Percentiles rank a stretch among this genome's conserved stretches.
Conservation (phyloP, 2,888 invertebrate species). For the Platerodrilus igneus region DNA sequence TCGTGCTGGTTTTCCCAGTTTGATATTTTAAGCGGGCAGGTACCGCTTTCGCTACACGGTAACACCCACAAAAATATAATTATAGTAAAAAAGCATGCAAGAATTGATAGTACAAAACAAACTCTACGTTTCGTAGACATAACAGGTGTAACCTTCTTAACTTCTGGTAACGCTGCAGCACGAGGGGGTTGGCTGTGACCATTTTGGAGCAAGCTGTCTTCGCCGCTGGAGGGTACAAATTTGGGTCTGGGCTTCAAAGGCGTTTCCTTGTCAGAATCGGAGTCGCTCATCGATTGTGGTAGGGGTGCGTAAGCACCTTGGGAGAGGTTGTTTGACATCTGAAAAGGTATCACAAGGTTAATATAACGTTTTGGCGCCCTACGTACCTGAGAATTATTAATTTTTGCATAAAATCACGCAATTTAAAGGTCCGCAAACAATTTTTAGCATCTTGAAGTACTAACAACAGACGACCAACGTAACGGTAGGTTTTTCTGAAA, state of each 20-base stretch:
- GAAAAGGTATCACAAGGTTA: not conserved
- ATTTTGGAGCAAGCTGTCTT: constrained; percentile 22
- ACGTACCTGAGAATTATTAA: too few species aligned
- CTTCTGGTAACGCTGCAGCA: constrained; percentile 31
- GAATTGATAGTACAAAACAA: constrained; percentile 65
- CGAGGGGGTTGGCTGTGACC: constrained; percentile 29
- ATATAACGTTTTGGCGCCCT: too few species aligned
- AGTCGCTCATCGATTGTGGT: constrained; percentile 72
- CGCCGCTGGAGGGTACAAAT: constrained; percentile 26
- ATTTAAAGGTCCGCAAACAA: too few species aligned
- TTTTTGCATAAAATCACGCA: too few species aligned
- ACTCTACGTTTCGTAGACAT: constrained; percentile 67
- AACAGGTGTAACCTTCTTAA: constrained; percentile 31
- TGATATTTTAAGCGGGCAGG: constrained; percentile 62
- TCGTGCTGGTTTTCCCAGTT: constrained; percentile 67
- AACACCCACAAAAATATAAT: constrained; percentile 70
- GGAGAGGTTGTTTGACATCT: constrained; percentile 39
- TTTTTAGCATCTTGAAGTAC: too few species aligned
- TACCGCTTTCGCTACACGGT: constrained; percentile 67
- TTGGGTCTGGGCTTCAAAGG: constrained; percentile 12
- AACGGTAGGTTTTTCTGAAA: too few species aligned
- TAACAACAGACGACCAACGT: too few species aligned
- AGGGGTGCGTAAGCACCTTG: constrained; percentile 68
- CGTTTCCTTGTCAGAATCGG: constrained; percentile 71
- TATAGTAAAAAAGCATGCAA: constrained; percentile 66